Percentiles rank a stretch among this genome's conserved stretches.
phyloP scores from a whole-genome alignment of 2,888 invertebrate species.

The Tipula confusa region DNA sequence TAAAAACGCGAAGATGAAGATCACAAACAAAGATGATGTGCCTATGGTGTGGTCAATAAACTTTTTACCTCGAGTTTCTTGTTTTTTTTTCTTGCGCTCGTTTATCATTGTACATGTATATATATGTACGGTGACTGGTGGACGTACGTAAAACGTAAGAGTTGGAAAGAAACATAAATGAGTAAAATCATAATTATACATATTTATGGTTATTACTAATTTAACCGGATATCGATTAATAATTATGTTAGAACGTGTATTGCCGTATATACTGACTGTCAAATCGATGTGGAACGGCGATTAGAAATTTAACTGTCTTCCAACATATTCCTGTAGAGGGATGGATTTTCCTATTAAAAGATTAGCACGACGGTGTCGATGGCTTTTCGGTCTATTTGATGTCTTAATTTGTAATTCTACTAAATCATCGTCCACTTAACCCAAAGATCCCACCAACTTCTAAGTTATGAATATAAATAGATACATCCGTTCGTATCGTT shows the following conservation, averaged over 20 bases:
- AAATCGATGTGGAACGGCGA: no score
- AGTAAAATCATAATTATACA: constrained; percentile 8
- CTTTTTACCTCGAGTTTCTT: constrained; percentile 25
- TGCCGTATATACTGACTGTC: no score
- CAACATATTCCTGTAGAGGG: no score
- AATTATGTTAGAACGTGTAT: constrained; percentile 13
- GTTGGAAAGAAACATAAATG: neutral
- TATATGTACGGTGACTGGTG: neutral
- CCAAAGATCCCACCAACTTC: neutral
- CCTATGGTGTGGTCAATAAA: constrained; percentile 20
- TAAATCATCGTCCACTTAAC: neutral
- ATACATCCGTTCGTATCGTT: neutral
- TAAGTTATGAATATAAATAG: no score
- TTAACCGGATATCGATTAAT: constrained; percentile 20
- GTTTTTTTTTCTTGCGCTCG: constrained; percentile 12
- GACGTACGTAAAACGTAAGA: neutral
- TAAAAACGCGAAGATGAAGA: neutral
- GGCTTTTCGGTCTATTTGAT: no score
- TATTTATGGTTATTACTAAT: neutral
- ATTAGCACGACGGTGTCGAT: no score
- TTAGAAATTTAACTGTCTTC: no score
- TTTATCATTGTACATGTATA: neutral
- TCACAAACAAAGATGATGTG: constrained; percentile 13
- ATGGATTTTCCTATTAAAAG: no score
- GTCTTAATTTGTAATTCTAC: neutral